A percentile compares a stretch with the other conserved stretches of the same genome.
phyloP scores from a whole-genome alignment of 2,797 vertebrate species.

The Pseudotriccus pelzelni region DNA sequence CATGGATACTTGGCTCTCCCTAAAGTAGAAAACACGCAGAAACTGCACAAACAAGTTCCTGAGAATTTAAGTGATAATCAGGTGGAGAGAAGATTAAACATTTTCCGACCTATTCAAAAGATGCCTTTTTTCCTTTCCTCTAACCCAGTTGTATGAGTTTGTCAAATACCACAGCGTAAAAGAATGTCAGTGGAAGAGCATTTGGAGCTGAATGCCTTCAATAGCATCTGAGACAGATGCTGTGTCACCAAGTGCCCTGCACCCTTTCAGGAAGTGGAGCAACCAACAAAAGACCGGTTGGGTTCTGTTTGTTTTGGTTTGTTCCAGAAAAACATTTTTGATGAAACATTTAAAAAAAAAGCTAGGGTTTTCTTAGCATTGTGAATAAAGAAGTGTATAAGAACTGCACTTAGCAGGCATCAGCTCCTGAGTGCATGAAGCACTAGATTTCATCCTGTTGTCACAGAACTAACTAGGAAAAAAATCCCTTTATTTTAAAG shows the following conservation, averaged over 20 bases:
- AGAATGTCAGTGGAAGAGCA: constrained; percentile 7
- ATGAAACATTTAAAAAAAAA: neutral
- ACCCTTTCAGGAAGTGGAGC: constrained; percentile 8
- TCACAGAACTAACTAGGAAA: neutral
- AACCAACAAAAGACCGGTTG: neutral
- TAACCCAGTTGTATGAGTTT: neutral
- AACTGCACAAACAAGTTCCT: neutral
- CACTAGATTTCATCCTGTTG: neutral
- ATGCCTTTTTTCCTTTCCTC: neutral
- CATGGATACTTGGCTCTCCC: neutral
- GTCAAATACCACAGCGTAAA: constrained; percentile 48
- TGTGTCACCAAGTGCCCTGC: neutral
- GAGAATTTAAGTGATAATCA: neutral
- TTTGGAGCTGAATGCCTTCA: constrained; percentile 16
- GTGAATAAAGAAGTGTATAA: neutral
- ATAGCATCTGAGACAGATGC: constrained; percentile 29
- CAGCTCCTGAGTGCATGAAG: neutral
- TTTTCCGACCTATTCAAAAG: constrained; percentile 23
- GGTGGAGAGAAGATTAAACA: constrained; percentile 13
- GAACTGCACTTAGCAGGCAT: neutral
- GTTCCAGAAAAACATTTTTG: constrained; percentile 43
- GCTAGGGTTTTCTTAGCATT: neutral
- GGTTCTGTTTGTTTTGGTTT: constrained; percentile 52
- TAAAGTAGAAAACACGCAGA: neutral
- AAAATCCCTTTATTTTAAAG: neutral